These are phyloP conservation scores for Athalia circularis DNA, from an alignment of 2,888 invertebrate species.

Conservation along the genomic window DNA sequence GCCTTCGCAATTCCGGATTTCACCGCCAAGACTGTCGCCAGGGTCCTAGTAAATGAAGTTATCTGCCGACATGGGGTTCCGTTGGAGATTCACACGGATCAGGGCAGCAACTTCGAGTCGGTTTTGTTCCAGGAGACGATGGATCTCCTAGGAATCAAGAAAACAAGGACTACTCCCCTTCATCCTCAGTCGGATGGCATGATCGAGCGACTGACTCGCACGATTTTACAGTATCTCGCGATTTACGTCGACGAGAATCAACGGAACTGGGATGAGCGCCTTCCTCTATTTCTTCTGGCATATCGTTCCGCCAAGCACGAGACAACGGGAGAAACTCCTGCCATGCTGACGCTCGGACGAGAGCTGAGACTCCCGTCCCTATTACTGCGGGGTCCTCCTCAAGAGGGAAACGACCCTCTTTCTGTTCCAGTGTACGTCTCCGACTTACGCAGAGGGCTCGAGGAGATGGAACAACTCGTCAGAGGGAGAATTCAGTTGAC, in stretches of 20 bases:
- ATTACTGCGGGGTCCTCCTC: too few relatives aligned
- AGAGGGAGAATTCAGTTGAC: conserved; percentile 14
- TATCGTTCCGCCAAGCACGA: conserved; percentile 51
- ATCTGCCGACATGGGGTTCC: neutral
- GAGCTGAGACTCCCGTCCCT: conserved; percentile 50
- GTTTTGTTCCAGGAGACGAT: conserved; percentile 46
- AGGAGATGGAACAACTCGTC: too few relatives aligned
- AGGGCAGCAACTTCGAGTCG: neutral
- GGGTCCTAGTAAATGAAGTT: neutral
- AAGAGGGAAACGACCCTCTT: too few relatives aligned
- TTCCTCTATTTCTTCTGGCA: conserved; percentile 50
- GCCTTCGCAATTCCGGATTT: neutral
- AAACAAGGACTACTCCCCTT: conserved; percentile 41
- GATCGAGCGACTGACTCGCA: conserved; percentile 59
- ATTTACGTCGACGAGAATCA: too few relatives aligned
- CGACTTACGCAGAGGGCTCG: too few relatives aligned
- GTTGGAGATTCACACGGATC: neutral
- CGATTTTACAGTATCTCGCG: too few relatives aligned
- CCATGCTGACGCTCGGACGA: conserved; percentile 51
- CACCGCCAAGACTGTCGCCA: neutral
- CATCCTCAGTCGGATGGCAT: conserved; percentile 62
- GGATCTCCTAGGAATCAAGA: conserved; percentile 54
- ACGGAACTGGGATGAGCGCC: conserved; percentile 51
- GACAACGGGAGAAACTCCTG: conserved; percentile 50
- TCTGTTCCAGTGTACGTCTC: too few relatives aligned